Percentiles rank a stretch among this genome's conserved stretches.
phyloP scores from a whole-genome alignment of 2,797 vertebrate genomes.

The Dendrocincla fuliginosa region DNA sequence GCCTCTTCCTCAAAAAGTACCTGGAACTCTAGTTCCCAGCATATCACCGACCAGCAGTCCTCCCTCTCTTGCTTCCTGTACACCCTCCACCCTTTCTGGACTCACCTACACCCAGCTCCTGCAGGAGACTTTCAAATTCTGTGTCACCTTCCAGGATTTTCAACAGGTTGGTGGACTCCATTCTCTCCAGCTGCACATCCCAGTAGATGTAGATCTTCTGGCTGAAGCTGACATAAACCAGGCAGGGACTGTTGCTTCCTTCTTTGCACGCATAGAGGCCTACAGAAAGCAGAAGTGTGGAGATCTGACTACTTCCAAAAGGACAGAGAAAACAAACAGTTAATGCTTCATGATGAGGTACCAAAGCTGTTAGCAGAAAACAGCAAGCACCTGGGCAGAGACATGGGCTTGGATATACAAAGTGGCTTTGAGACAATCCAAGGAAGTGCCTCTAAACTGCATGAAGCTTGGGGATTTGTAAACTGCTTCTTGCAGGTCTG shows the following conservation, averaged over 20 bases:
- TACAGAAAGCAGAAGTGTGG: constrained; percentile 50
- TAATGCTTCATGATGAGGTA: background rate
- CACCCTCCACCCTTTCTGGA: background rate
- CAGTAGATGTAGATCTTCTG: constrained; percentile 98
- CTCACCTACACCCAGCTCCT: constrained; percentile 86
- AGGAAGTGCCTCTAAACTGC: background rate
- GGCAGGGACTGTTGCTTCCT: constrained; percentile 90
- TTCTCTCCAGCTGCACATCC: constrained; percentile 93
- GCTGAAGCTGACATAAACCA: constrained; percentile 96
- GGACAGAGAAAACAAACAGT: background rate
- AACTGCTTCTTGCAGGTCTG: background rate
- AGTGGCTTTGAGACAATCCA: background rate
- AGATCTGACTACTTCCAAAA: background rate
- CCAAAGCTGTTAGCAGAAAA: background rate
- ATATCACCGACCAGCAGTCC: background rate
- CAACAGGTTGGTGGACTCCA: constrained; percentile 93
- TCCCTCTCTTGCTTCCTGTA: background rate
- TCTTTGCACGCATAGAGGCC: constrained; percentile 95
- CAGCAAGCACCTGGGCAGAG: background rate
- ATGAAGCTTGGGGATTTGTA: background rate
- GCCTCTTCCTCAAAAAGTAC: background rate
- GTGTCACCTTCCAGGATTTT: constrained; percentile 86
- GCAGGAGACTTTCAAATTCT: constrained; percentile 79
- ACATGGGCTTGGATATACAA: background rate
- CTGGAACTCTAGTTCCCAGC: background rate